phyloP scores from a whole-genome alignment of 2,113 vertebrate species.

The Osmerus mordax region DNA sequence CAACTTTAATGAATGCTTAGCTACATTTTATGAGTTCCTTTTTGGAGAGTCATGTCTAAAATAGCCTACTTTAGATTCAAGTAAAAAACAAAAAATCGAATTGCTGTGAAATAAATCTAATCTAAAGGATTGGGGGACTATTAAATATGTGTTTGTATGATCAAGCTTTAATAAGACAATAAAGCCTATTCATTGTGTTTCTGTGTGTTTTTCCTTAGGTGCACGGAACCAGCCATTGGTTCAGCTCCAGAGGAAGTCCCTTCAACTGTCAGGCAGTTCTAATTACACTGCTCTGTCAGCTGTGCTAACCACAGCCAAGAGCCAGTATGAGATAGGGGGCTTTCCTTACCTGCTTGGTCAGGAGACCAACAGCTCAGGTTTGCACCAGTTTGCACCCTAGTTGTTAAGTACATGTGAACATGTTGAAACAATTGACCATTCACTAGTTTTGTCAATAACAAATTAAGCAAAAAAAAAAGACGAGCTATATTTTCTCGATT shows the following conservation, averaged over 20 bases:
- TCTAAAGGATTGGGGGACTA: neutral
- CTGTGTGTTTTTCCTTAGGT: slow-evolving; percentile 63
- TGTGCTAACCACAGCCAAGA: slow-evolving; percentile 83
- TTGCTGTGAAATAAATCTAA: too few species aligned
- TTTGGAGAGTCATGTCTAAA: neutral
- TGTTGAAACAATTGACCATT: too few species aligned
- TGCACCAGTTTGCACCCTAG: neutral
- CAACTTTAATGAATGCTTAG: slow-evolving; percentile 11
- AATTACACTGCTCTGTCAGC: slow-evolving; percentile 87
- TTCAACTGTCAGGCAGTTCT: slow-evolving; percentile 78
- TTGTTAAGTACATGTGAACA: too few species aligned
- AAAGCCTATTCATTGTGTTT: neutral
- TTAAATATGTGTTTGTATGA: neutral
- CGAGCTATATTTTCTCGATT: too few species aligned
- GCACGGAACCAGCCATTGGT: slow-evolving; percentile 87
- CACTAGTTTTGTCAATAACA: too few species aligned
- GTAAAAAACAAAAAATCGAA: too few species aligned
- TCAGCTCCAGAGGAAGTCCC: slow-evolving; percentile 86
- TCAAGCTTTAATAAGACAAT: neutral
- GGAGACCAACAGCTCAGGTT: slow-evolving; percentile 85
- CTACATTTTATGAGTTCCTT: slow-evolving; percentile 5
- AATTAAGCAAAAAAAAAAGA: too few species aligned
- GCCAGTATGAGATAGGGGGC: slow-evolving; percentile 80
- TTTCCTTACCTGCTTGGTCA: slow-evolving; percentile 90
- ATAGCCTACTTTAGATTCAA: too few species aligned